phyloP scores from a whole-genome alignment of 2,797 vertebrate genomes.

The Rhyacichthys aspro region DNA sequence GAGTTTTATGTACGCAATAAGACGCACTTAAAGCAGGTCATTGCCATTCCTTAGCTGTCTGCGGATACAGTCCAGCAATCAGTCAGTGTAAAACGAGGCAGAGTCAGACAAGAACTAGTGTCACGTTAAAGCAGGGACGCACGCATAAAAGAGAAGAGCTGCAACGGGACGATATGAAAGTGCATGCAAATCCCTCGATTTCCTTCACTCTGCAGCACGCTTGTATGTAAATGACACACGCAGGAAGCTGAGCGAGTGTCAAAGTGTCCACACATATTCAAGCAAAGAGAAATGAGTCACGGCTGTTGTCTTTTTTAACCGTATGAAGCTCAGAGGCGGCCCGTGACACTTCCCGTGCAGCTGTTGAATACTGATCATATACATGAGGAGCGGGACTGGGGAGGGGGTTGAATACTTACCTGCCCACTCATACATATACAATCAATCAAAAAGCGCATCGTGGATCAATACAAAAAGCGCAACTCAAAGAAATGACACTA shows the following conservation, averaged over 20 bases:
- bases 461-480: conserved; percentile 9
- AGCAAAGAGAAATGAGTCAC: conserved; percentile 33
- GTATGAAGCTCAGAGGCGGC: conserved; percentile 32
- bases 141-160: neutral
- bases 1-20: neutral
- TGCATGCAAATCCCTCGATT: neutral
- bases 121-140: neutral
- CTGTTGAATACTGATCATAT: conserved; percentile 54
- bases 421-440: conserved; percentile 49
- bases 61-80: conserved; percentile 14
- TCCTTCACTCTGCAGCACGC: conserved; percentile 1
- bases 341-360: conserved; percentile 37
- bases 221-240: conserved; percentile 22
- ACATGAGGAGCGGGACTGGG: conserved; percentile 4
- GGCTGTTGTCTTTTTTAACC: conserved; percentile 41
- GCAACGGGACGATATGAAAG: conserved; percentile 3
- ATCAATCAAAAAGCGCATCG: conserved; percentile 18
- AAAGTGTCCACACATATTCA: conserved; percentile 38
- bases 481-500: neutral
- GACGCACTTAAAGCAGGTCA: conserved; percentile 6
- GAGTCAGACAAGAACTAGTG: neutral
- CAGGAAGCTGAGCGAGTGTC: conserved; percentile 22
- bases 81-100: conserved; percentile 12
- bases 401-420: conserved; percentile 6
- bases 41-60: conserved; percentile 16